phyloP scores from a whole-genome alignment of 2,113 vertebrate species.

The Xiphophorus maculatus region DNA sequence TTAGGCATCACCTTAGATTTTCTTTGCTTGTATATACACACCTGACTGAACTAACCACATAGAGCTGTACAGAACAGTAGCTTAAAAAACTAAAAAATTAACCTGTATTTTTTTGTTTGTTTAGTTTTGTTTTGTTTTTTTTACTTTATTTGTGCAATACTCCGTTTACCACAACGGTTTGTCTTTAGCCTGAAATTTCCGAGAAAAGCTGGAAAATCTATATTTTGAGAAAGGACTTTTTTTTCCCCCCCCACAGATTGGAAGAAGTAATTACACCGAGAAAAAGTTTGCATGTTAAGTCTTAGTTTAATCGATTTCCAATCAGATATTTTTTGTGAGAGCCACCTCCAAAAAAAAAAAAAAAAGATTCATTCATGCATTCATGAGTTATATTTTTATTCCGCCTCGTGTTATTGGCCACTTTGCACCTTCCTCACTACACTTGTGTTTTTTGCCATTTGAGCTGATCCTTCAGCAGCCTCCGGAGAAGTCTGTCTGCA shows the following conservation, averaged over 20 bases:
- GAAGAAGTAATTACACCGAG: neutral
- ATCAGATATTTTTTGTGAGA: too few species aligned
- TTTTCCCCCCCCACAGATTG: neutral
- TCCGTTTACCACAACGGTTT: conserved; percentile 7
- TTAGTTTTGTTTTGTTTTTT: conserved; percentile 29
- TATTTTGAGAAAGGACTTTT: neutral
- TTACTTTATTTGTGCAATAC: conserved; percentile 50
- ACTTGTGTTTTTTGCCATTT: too few species aligned
- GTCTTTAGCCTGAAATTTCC: neutral
- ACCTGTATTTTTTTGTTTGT: conserved; percentile 34
- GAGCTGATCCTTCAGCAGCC: too few species aligned
- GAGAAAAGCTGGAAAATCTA: neutral
- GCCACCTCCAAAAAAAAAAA: too few species aligned
- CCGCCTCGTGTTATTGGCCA: too few species aligned
- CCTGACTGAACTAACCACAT: conserved; percentile 64
- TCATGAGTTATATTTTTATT: too few species aligned
- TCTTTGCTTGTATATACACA: conserved; percentile 63
- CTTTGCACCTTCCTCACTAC: too few species aligned
- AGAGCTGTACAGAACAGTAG: conserved; percentile 61
- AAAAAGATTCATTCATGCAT: too few species aligned
- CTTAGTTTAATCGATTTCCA: too few species aligned
- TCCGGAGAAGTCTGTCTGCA: neutral
- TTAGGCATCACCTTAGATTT: conserved; percentile 43
- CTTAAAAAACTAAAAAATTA: conserved; percentile 16
- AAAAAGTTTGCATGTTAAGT: neutral